A percentile compares a stretch with the other conserved stretches of the same genome.
Conservation (phyloP, 2,797 vertebrate genomes). For the Coendou prehensilis region DNA sequence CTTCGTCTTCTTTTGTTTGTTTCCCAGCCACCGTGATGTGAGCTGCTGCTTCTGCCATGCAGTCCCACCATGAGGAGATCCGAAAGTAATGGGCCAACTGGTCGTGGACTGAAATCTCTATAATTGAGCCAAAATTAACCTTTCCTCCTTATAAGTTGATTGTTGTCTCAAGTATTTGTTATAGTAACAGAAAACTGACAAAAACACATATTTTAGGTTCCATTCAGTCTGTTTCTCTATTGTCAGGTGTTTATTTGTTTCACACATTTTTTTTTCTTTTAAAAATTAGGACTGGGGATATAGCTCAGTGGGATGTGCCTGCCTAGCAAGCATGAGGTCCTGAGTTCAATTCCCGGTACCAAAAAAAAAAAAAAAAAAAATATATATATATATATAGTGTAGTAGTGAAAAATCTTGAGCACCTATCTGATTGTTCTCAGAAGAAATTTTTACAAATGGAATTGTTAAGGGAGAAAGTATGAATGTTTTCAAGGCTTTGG, state of each 20-base stretch:
- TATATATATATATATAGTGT: not conserved
- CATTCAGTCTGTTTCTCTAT: conserved; percentile 26
- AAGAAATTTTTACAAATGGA: conserved; percentile 66
- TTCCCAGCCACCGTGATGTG: not conserved
- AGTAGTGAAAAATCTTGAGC: conserved; percentile 42
- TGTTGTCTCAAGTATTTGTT: not conserved
- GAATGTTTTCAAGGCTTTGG: conserved; percentile 45
- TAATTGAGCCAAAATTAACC: not conserved
- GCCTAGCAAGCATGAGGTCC: too few species aligned
- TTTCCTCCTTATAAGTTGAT: not conserved
- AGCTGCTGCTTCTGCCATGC: not conserved
- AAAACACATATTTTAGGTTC: not conserved
- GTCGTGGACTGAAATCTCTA: not conserved
- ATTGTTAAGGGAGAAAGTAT: not conserved
- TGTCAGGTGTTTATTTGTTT: conserved; percentile 58
- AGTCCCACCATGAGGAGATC: not conserved
- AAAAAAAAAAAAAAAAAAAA: too few species aligned
- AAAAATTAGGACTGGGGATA: not conserved
- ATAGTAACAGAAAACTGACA: not conserved
- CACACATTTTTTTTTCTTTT: conserved; percentile 35
- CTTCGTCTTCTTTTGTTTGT: not conserved
- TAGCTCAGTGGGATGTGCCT: too few species aligned
- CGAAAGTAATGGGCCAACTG: not conserved
- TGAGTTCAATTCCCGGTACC: too few species aligned
- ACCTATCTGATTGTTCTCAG: conserved; percentile 48